A percentile compares a stretch with the other conserved stretches of the same genome.
phyloP scores from a whole-genome alignment of 2,113 vertebrate species.

The Pseudopipra pipra region DNA sequence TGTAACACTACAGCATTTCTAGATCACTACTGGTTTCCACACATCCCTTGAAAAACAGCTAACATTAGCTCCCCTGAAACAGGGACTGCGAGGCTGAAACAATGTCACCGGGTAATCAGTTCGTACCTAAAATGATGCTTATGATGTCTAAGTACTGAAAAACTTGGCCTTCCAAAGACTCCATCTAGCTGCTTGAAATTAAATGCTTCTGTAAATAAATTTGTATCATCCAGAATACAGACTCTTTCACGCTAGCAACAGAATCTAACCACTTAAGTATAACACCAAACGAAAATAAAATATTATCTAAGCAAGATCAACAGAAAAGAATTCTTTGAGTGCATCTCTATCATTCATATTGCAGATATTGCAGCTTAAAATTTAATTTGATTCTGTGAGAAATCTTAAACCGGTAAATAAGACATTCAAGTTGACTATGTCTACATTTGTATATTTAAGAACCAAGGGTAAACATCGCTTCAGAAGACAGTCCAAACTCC shows the following conservation, averaged over 20 bases:
- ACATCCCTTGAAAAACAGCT: neutral
- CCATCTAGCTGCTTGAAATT: neutral
- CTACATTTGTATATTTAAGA: neutral
- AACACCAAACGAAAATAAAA: neutral
- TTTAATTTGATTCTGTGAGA: neutral
- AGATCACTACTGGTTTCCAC: neutral
- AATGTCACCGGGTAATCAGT: neutral
- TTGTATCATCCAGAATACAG: neutral
- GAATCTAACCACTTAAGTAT: neutral
- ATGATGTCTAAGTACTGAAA: neutral
- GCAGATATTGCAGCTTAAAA: neutral
- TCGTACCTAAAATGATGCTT: neutral
- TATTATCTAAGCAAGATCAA: neutral
- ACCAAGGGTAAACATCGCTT: neutral
- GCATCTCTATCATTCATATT: neutral
- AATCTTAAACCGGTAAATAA: neutral
- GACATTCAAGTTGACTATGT: neutral
- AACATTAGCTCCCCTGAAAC: neutral
- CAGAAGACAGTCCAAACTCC: neutral
- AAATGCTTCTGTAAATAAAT: neutral
- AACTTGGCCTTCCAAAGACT: neutral
- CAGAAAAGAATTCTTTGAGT: neutral
- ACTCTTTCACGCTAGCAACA: neutral
- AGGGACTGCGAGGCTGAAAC: neutral
- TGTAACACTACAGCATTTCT: neutral